phyloP scores from a whole-genome alignment of 2,797 vertebrate species.

The Gorsachius magnificus region DNA sequence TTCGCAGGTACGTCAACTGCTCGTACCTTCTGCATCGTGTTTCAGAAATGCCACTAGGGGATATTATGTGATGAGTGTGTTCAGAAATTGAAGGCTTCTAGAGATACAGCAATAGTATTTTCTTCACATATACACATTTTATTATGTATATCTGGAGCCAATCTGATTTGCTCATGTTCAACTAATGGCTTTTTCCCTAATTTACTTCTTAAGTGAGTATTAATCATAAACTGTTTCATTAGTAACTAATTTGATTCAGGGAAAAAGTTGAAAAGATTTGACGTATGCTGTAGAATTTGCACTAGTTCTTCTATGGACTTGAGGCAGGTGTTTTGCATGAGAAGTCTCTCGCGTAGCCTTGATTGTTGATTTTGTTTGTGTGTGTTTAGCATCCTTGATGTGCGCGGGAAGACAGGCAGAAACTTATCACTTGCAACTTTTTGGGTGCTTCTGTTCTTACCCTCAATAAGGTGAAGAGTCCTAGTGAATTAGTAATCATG shows the following conservation, averaged over 20 bases:
- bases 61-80: not conserved
- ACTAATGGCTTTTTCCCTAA: not conserved
- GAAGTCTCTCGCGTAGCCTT: not conserved
- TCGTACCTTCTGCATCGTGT: not conserved
- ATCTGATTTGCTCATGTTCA: not conserved
- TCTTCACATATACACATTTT: not conserved
- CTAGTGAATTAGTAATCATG: not conserved
- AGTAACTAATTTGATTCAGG: conserved; percentile 25
- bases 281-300: not conserved
- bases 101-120: not conserved
- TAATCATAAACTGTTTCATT: conserved; percentile 44
- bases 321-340: conserved; percentile 28
- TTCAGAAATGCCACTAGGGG: not conserved
- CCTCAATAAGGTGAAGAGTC: not conserved
- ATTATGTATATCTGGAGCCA: not conserved
- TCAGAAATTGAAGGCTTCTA: not conserved
- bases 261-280: not conserved
- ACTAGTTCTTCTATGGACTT: not conserved
- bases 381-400: not conserved
- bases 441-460: not conserved
- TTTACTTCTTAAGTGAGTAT: conserved; percentile 35
- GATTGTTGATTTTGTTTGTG: conserved; percentile 10
- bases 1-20: not conserved
- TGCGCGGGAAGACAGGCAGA: not conserved
- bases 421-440: not conserved